Percentiles rank a stretch among this genome's conserved stretches.
Evolutionary conservation across 2,113 vertebrate species (phyloP).

Genomic region (Bombycilla garrulus): DNA sequence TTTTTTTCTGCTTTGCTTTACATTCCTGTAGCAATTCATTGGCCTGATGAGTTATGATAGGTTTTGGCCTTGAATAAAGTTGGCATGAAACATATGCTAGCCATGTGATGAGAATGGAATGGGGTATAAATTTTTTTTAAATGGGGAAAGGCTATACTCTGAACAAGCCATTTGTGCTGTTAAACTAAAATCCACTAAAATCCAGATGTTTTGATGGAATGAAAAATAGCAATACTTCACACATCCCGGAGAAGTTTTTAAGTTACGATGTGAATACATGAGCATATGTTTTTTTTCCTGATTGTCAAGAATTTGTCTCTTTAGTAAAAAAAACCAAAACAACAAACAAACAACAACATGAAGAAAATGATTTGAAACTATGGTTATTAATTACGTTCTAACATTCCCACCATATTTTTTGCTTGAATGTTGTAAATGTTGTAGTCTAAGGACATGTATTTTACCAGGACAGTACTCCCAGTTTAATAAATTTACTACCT

Average conservation of each 20-base stretch:
- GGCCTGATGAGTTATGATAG: constrained; percentile 21
- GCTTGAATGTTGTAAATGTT: neutral
- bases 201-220: constrained; percentile 58
- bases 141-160: neutral
- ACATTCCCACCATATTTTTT: neutral
- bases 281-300: neutral
- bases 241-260: neutral
- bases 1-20: neutral
- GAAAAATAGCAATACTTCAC: constrained; percentile 14
- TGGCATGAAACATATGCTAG: constrained; percentile 42
- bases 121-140: constrained; percentile 41
- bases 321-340: neutral
- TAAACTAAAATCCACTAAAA: constrained; percentile 54
- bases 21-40: constrained; percentile 4
- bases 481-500: neutral
- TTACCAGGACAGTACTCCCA: neutral
- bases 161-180: constrained; percentile 42
- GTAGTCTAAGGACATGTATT: neutral
- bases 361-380: neutral
- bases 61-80: constrained; percentile 37
- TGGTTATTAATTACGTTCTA: neutral
- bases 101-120: constrained; percentile 51
- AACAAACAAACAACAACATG: neutral
- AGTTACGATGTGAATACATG: neutral
- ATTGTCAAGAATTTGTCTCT: neutral